Conservation (phyloP, 2,113 vertebrate genomes). For the Tachysurus vachellii region DNA sequence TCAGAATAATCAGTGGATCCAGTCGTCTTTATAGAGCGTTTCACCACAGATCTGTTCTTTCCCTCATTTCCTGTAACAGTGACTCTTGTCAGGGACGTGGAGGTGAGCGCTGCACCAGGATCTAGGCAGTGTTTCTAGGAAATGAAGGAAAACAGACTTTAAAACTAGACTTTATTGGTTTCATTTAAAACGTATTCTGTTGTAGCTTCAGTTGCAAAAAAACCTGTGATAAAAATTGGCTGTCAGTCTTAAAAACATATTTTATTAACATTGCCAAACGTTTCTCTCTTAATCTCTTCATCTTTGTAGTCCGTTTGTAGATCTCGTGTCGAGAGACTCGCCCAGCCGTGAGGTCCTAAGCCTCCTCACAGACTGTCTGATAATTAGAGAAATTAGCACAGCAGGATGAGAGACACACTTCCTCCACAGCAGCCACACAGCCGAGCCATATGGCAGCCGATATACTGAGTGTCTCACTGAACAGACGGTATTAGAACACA, state of each 20-base stretch:
- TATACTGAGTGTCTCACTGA: slow-evolving; percentile 61
- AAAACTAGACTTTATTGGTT: no score
- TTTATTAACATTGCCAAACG: background rate
- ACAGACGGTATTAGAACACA: slow-evolving; percentile 40
- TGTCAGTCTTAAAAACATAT: background rate
- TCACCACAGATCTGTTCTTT: background rate
- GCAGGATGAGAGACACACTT: slow-evolving; percentile 64
- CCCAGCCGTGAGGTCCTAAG: slow-evolving; percentile 52
- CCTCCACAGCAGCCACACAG: slow-evolving; percentile 50
- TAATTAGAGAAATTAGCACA: slow-evolving; percentile 78
- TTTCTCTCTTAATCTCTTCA: background rate
- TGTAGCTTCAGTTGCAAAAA: background rate
- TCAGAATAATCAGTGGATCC: background rate
- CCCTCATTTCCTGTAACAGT: background rate
- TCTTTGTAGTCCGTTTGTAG: background rate
- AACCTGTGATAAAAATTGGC: background rate
- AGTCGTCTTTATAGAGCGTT: background rate
- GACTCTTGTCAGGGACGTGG: background rate
- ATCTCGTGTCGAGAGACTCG: background rate
- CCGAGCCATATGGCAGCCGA: slow-evolving; percentile 69
- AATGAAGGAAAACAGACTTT: background rate
- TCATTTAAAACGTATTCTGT: background rate
- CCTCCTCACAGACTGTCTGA: slow-evolving; percentile 73
- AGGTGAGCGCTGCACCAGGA: background rate
- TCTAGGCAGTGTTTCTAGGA: background rate